Evolutionary conservation across 2,113 vertebrate genomes (phyloP).

Genomic region (Platysteira castanea): DNA sequence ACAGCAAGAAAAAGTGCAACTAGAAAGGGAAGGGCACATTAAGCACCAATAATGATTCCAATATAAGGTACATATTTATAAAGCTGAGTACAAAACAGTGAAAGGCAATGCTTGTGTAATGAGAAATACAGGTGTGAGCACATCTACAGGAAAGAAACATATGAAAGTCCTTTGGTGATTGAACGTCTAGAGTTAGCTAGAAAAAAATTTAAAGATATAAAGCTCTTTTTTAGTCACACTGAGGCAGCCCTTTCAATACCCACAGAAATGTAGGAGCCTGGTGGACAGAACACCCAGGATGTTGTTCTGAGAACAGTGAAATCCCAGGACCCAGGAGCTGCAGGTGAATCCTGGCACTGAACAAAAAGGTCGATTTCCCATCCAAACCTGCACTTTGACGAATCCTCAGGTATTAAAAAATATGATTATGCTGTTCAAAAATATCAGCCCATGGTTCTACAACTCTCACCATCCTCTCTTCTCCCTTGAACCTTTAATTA

Average conservation of each 20-base stretch:
- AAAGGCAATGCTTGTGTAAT: not conserved
- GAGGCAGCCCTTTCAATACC: not conserved
- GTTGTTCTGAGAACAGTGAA: not conserved
- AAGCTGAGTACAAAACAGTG: rapidly evolving
- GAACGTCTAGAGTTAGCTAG: not conserved
- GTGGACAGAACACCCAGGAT: not conserved
- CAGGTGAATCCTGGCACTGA: not conserved
- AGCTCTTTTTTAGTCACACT: not conserved
- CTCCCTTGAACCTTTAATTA: not conserved
- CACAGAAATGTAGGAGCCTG: not conserved
- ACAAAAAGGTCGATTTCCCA: not conserved
- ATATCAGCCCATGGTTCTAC: not conserved
- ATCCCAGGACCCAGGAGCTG: not conserved
- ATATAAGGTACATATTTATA: not conserved
- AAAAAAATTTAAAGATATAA: rapidly evolving
- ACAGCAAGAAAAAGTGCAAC: no score
- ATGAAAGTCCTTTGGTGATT: not conserved
- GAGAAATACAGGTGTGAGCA: not conserved
- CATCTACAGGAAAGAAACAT: not conserved
- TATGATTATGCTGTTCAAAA: not conserved
- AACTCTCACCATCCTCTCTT: not conserved
- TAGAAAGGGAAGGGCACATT: not conserved
- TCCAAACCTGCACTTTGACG: not conserved
- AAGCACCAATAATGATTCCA: not conserved
- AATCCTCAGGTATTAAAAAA: not conserved